Base-by-base conservation (phyloP, 2,797 vertebrate species). In the Coccyzus lansbergi region DNA sequence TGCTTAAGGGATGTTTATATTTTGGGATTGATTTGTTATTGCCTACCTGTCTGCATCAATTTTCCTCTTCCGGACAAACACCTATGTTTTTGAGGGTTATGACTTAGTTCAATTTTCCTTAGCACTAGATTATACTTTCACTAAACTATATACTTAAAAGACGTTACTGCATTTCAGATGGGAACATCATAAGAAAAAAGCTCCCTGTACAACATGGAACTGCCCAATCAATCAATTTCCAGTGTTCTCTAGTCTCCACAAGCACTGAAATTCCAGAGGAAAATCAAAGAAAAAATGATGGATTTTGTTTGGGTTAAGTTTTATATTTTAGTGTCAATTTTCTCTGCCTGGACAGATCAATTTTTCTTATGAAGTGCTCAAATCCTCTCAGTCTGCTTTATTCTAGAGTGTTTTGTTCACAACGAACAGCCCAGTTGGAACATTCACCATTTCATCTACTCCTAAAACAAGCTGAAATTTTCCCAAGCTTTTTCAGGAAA, bases 321-420 rank as follows among this genome's bases (percentile, higher is more conserved):
- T 83, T 77, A 81, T 85, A 86, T 84, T 88, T 93, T 80, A 77
- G 62, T 91, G 82, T 75, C 87, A 85, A 78, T 92, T 95, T 92
- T 92, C 76, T 86, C 6, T 19, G 62, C 29, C 46, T 95, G 53
- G 58, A 85, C 72, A 87, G 69, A 92, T 81, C 58, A 74, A 51
- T 95, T 93, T 92, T 94, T 89, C 65, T 83, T 78, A 75, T 5
- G 46, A 72, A 91, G 75, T 86, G 52, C 48, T 86, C 25, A 4
- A n/a, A 44, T 88, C 44, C 44, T 86, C 36, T 80, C 48, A 64
- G 60, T 67, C 24, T 31, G 78, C 56, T 94, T 67, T 63, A 75
- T 90, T 84, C 67, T 49, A 42, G n/a, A 90, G 34, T 1, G 5
- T 24, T 46, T 56, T 40, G n/a, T 67, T 84, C 74, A 83, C 65